These are phyloP conservation scores for Synchiropus splendidus DNA, from an alignment of 2,113 vertebrate species.

Conservation along the genomic window DNA sequence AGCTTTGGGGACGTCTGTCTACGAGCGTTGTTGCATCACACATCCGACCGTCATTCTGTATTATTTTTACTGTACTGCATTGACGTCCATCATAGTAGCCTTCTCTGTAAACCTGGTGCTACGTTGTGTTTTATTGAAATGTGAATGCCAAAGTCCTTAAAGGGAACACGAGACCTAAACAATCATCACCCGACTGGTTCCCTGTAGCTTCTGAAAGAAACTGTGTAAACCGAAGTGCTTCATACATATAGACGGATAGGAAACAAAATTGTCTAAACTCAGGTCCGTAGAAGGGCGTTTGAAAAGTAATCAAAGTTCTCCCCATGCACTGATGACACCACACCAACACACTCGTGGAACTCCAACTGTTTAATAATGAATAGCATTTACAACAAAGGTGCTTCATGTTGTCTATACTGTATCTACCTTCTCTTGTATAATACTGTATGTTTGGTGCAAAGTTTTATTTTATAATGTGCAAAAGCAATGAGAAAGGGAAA, in stretches of 20 bases:
- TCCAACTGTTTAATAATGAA: conserved; percentile 70
- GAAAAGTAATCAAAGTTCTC: conserved; percentile 74
- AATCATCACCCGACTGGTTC: conserved; percentile 64
- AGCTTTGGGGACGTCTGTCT: conserved; percentile 57
- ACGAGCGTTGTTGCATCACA: conserved; percentile 49
- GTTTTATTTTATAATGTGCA: conserved; percentile 92
- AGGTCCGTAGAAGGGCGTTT: conserved; percentile 75
- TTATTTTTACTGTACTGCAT: conserved; percentile 71
- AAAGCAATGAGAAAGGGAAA: conserved; percentile 73
- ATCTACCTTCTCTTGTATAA: conserved; percentile 85
- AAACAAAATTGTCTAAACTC: conserved; percentile 69
- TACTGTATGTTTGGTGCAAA: conserved; percentile 86
- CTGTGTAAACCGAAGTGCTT: conserved; percentile 56
- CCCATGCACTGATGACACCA: conserved; percentile 83
- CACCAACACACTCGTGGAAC: conserved; percentile 67
- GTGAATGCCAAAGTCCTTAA: conserved; percentile 86
- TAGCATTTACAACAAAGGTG: conserved; percentile 74
- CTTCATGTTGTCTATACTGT: conserved; percentile 81
- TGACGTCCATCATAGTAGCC: conserved; percentile 72
- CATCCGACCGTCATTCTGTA: conserved; percentile 34
- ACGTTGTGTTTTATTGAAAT: conserved; percentile 79
- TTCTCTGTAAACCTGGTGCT: conserved; percentile 88
- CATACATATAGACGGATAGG: conserved; percentile 46
- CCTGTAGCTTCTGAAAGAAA: conserved; percentile 60
- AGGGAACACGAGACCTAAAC: conserved; percentile 65